These are phyloP conservation scores for Nannoperca australis DNA, from an alignment of 2,797 vertebrate species.

Conservation along the genomic window DNA sequence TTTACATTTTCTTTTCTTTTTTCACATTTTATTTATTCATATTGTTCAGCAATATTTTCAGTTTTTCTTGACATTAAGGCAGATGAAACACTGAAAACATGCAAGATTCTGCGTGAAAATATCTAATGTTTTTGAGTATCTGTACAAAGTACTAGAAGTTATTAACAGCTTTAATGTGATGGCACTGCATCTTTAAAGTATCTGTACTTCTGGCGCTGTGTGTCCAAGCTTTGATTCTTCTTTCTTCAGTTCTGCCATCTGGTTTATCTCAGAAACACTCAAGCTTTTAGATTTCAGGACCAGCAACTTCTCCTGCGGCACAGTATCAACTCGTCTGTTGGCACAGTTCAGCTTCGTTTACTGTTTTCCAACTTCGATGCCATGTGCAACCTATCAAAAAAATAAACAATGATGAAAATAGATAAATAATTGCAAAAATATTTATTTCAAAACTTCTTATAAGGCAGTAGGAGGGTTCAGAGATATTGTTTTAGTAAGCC, in stretches of 20 bases:
- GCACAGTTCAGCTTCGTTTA: constrained; percentile 2
- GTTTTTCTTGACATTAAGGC: neutral
- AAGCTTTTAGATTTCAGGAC: neutral
- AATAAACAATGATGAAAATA: neutral
- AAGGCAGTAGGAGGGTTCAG: neutral
- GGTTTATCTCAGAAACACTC: constrained; percentile 13
- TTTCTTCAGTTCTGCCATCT: constrained; percentile 10
- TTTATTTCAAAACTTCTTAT: neutral
- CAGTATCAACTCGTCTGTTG: neutral
- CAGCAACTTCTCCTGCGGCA: neutral
- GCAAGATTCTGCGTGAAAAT: neutral
- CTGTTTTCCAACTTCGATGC: neutral
- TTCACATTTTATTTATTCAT: neutral
- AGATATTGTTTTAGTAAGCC: neutral
- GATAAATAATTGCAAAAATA: neutral
- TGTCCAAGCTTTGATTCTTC: neutral
- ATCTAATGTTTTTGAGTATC: neutral
- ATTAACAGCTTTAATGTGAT: neutral
- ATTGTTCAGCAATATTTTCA: neutral
- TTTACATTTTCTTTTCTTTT: neutral
- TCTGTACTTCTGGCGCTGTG: neutral
- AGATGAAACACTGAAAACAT: neutral
- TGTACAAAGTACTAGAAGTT: neutral
- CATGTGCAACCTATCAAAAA: neutral
- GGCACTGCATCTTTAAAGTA: neutral